Conservation (phyloP, 2,113 vertebrate genomes). For the Cynoglossus semilaevis region DNA sequence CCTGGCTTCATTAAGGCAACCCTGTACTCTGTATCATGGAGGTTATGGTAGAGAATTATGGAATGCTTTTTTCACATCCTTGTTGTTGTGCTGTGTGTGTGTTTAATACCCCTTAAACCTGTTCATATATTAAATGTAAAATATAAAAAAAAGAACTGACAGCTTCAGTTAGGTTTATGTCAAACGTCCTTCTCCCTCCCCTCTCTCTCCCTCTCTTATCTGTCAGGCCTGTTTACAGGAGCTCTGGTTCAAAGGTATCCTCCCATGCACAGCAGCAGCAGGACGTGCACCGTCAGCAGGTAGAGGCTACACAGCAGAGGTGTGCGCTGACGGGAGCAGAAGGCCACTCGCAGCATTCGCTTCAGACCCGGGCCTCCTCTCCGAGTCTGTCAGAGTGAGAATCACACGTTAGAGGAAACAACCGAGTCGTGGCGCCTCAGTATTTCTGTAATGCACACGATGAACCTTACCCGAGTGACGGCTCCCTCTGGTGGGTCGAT, state of each 20-base stretch:
- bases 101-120: background rate
- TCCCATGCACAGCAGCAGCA: slow-evolving; percentile 87
- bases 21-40: too few species aligned
- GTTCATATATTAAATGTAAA: slow-evolving; percentile 21
- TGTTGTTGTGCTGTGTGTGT: too few species aligned
- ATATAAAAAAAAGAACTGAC: slow-evolving; percentile 19
- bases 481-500: slow-evolving; percentile 77
- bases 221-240: background rate
- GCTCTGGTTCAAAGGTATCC: slow-evolving; percentile 82
- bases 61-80: too few species aligned
- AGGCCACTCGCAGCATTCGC: slow-evolving; percentile 79
- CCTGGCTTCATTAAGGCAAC: too few species aligned
- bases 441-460: slow-evolving; percentile 16
- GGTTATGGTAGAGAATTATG: too few species aligned
- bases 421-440: slow-evolving; percentile 10
- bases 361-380: slow-evolving; percentile 67
- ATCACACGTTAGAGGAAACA: slow-evolving; percentile 9
- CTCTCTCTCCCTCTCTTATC: slow-evolving; percentile 11
- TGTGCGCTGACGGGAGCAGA: slow-evolving; percentile 82
- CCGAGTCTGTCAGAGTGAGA: slow-evolving; percentile 68
- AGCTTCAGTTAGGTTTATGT: slow-evolving; percentile 29
- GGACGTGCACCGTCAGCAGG: slow-evolving; percentile 82
- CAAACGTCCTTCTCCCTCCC: slow-evolving; percentile 1
- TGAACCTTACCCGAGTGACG: slow-evolving; percentile 79
- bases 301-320: slow-evolving; percentile 83